phyloP scores from a whole-genome alignment of 2,888 invertebrate species.

The Latrodectus hesperus region DNA sequence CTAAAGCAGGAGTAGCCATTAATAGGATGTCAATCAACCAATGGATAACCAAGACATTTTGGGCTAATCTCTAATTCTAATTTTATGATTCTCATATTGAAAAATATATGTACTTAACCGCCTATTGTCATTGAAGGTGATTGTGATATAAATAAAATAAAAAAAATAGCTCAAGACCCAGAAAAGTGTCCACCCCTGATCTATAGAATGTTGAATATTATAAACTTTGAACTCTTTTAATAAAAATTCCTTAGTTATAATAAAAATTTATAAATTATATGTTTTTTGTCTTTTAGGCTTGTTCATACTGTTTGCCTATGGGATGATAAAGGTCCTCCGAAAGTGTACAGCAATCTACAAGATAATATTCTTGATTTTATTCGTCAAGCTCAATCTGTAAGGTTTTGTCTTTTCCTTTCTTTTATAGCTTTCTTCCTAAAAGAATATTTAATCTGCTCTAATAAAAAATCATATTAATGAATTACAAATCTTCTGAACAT shows the following conservation, averaged over 20 bases:
- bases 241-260: background rate
- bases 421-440: no score
- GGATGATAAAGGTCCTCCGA: slow-evolving; percentile 95
- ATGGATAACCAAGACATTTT: no score
- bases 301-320: slow-evolving; percentile 97
- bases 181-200: background rate
- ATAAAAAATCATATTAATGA: no score
- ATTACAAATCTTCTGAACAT: no score
- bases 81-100: no score
- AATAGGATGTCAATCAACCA: no score
- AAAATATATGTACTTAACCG: no score
- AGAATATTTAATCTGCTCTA: no score
- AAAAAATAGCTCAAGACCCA: background rate
- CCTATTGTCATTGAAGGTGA: background rate
- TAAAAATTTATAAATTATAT: no score
- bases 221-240: background rate
- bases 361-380: slow-evolving; percentile 96
- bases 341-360: slow-evolving; percentile 90
- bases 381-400: slow-evolving; percentile 88
- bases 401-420: slow-evolving; percentile 45
- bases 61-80: no score
- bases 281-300: slow-evolving; percentile 76
- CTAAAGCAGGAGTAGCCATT: no score
- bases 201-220: background rate
- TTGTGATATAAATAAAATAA: background rate